Conservation (phyloP, 2,113 vertebrate species). For the Plecotus auritus region DNA sequence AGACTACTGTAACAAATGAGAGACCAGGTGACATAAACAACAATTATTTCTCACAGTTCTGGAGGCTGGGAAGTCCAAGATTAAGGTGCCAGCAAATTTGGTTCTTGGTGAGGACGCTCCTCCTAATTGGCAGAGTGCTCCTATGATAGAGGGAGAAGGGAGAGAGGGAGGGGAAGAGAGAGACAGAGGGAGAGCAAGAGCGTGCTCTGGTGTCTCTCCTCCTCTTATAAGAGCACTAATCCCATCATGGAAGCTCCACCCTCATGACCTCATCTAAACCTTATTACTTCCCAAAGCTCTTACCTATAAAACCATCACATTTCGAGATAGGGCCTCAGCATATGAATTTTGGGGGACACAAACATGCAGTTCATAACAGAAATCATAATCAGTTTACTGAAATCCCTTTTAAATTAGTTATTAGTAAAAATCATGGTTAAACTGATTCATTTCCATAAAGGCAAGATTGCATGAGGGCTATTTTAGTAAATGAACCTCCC, state of each 20-base stretch:
- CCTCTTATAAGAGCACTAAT: background rate
- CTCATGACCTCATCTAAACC: background rate
- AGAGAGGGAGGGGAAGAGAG: too few relatives aligned
- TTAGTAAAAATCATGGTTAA: background rate
- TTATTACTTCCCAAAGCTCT: background rate
- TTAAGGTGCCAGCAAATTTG: background rate
- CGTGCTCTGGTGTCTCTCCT: background rate
- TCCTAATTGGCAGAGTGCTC: background rate
- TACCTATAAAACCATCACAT: background rate
- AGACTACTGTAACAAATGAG: background rate
- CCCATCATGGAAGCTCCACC: background rate
- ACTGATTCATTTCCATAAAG: background rate
- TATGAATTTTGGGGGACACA: background rate
- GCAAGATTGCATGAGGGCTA: background rate
- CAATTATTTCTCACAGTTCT: background rate
- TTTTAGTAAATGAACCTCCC: background rate
- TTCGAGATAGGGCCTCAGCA: background rate
- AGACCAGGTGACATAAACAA: background rate
- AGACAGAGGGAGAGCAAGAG: background rate
- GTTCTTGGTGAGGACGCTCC: background rate
- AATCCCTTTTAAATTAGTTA: background rate
- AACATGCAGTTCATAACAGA: background rate
- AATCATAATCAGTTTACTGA: background rate
- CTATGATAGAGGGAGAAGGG: background rate
- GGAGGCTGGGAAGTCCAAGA: background rate